Conservation (phyloP, 2,888 invertebrate genomes). For the Chrysina gloriosa region DNA sequence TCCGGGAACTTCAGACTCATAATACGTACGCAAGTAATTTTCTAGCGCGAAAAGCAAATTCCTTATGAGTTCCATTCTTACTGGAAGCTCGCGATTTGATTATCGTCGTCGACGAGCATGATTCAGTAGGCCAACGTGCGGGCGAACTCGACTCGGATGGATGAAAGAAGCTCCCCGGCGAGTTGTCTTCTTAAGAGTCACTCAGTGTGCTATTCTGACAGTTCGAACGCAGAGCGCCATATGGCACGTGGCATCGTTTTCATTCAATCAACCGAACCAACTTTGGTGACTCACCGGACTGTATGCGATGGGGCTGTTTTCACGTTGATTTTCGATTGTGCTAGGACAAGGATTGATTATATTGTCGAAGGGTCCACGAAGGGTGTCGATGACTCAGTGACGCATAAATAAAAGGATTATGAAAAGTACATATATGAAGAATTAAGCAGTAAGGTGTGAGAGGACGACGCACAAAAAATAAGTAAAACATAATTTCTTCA, state of each 20-base stretch:
- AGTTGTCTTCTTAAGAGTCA: conserved; percentile 4
- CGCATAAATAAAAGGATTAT: no score
- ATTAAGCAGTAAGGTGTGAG: neutral
- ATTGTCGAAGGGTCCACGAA: neutral
- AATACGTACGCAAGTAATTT: neutral
- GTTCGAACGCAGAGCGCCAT: neutral
- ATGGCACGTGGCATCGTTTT: conserved; percentile 11
- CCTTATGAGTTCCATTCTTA: conserved; percentile 9
- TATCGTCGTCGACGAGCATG: conserved; percentile 3
- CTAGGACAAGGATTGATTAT: neutral
- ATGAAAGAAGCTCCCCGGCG: neutral
- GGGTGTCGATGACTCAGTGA: neutral
- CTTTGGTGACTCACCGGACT: conserved; percentile 5
- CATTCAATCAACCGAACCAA: conserved; percentile 15
- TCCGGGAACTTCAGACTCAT: no score
- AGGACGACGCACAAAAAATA: no score
- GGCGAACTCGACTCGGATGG: conserved; percentile 6
- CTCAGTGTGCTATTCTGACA: conserved; percentile 23
- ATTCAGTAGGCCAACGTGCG: conserved; percentile 16
- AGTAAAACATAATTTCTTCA: no score
- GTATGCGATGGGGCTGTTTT: conserved; percentile 6
- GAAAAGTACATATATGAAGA: neutral
- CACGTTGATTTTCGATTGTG: conserved; percentile 16
- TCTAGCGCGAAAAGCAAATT: conserved; percentile 14
- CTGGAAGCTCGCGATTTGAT: conserved; percentile 17